These are phyloP conservation scores for Doryteuthis pealeii DNA, from an alignment of 1,140 invertebrate species.

Conservation along the genomic window DNA sequence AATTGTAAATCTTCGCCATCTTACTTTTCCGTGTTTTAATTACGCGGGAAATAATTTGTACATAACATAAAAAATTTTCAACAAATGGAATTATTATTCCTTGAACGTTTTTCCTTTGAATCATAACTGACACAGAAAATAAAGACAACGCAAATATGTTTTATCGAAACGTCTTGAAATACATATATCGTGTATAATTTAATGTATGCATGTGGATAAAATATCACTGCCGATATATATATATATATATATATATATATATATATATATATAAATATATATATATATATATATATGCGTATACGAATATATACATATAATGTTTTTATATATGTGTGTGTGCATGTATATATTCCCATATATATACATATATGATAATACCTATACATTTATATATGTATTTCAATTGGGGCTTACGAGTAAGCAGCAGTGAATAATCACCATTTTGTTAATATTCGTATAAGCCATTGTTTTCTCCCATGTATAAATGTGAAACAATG, in stretches of 20 bases:
- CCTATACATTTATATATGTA: neutral
- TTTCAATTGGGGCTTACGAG: neutral
- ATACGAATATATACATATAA: neutral
- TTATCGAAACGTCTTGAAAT: neutral
- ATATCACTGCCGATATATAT: neutral
- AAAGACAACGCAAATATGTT: no score
- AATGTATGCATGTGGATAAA: neutral
- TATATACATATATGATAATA: neutral
- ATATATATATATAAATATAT: neutral
- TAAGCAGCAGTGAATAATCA: neutral
- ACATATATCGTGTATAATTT: neutral
- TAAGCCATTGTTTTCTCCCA: neutral
- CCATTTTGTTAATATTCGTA: neutral
- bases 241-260: neutral
- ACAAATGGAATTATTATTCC: no score
- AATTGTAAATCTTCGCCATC: no score
- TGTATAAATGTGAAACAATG: no score
- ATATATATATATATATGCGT: neutral
- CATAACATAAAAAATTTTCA: no score
- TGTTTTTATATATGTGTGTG: neutral
- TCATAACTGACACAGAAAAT: no score
- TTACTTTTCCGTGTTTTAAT: no score
- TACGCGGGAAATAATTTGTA: no score
- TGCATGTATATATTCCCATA: neutral
- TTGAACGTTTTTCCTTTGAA: no score